These are phyloP conservation scores for Agriopis leucophaearia DNA, from an alignment of 2,888 invertebrate genomes.

Conservation along the genomic window DNA sequence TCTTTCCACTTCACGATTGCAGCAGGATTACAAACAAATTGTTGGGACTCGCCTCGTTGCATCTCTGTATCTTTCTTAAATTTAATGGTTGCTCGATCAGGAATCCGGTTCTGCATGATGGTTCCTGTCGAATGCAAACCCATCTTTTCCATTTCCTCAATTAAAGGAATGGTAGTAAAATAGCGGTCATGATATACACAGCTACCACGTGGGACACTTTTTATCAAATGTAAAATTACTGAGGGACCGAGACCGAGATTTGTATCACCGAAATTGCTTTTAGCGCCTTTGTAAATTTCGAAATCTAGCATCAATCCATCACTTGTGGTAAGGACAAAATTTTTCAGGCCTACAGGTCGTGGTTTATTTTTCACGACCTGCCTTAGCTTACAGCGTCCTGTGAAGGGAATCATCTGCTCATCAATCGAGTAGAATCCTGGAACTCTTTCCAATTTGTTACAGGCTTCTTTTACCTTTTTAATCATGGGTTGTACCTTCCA, in stretches of 20 bases:
- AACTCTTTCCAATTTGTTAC: constrained; percentile 26
- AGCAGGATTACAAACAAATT: constrained; percentile 27
- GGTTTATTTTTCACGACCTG: constrained; percentile 44
- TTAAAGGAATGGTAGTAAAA: constrained; percentile 46
- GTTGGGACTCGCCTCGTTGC: constrained; percentile 41
- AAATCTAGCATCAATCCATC: constrained; percentile 49
- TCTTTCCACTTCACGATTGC: constrained; percentile 46
- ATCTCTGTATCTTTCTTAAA: constrained; percentile 42
- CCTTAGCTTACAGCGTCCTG: constrained; percentile 40
- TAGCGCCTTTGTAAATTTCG: constrained; percentile 39
- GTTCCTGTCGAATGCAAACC: constrained; percentile 19
- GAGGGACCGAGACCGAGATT: constrained; percentile 44
- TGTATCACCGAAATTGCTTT: constrained; percentile 35
- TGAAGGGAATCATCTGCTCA: constrained; percentile 23
- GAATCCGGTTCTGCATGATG: constrained; percentile 30
- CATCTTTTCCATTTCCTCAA: constrained; percentile 41
- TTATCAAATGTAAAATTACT: constrained; percentile 42
- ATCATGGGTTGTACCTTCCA: constrained; percentile 7
- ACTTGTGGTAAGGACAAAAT: constrained; percentile 42
- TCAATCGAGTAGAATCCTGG: constrained; percentile 36
- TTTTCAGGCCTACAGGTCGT: constrained; percentile 44
- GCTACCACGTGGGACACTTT: constrained; percentile 45
- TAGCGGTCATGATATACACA: constrained; percentile 48
- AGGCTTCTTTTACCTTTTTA: constrained; percentile 1
- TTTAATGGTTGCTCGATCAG: constrained; percentile 30